A percentile compares a stretch with the other conserved stretches of the same genome.
phyloP scores from a whole-genome alignment of 2,113 vertebrate species.

The Nycticorax nycticorax region DNA sequence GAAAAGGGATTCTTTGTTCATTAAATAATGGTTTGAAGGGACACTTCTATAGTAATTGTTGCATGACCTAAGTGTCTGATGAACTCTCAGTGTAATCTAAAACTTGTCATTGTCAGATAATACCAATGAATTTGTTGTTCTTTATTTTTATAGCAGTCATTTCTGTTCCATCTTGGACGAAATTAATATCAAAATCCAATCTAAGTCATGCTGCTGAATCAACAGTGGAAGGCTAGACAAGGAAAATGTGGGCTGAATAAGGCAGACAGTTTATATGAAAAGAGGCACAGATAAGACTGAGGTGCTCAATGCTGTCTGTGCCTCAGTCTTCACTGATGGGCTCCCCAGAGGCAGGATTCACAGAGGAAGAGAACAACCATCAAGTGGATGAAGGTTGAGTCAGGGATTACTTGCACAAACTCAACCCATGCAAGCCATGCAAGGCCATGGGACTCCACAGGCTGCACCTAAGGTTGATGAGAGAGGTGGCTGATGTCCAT shows the following conservation, averaged over 20 bases:
- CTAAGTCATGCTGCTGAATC: background rate
- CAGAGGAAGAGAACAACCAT: background rate
- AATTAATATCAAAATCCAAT: background rate
- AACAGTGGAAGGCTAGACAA: background rate
- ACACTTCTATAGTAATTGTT: background rate
- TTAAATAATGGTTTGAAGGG: background rate
- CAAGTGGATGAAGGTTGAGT: background rate
- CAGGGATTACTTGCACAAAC: background rate
- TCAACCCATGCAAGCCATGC: background rate
- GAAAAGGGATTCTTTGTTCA: background rate
- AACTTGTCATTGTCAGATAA: background rate
- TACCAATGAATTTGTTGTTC: background rate
- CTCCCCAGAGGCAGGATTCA: background rate
- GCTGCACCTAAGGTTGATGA: background rate
- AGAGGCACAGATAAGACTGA: background rate
- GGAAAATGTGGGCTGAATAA: background rate
- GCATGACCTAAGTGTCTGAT: background rate
- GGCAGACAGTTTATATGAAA: background rate
- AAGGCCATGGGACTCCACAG: background rate
- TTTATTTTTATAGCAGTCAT: background rate
- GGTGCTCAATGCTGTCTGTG: background rate
- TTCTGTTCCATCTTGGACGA: background rate
- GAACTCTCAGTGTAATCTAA: background rate
- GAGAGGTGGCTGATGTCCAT: rapidly evolving
- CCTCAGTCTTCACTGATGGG: background rate